Conservation (phyloP, 2,113 vertebrate species). For the Trichechus manatus region DNA sequence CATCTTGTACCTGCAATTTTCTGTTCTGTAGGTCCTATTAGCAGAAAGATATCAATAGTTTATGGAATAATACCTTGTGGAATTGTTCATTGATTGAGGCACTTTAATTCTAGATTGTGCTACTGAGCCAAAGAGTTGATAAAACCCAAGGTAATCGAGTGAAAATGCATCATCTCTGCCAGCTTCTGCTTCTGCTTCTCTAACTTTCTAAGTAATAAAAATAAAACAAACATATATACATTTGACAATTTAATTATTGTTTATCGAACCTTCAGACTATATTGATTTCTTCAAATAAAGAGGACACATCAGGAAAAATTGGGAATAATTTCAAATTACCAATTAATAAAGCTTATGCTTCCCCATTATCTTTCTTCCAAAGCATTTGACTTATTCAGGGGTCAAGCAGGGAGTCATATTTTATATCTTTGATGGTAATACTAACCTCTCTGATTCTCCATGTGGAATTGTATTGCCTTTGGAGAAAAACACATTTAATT, state of each 20-base stretch:
- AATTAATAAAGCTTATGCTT: neutral
- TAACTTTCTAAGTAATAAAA: neutral
- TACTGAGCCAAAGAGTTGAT: neutral
- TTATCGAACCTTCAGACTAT: neutral
- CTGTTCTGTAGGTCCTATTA: neutral
- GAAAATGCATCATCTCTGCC: neutral
- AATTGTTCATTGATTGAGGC: neutral
- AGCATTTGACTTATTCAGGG: neutral
- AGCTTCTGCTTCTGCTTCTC: neutral
- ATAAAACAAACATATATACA: neutral
- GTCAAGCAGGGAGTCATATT: neutral
- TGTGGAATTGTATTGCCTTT: neutral
- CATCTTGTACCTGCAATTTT: neutral
- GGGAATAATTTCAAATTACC: neutral
- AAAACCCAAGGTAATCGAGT: neutral
- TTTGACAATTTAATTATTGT: neutral
- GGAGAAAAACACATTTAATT: neutral
- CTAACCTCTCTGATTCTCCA: neutral
- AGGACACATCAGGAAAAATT: neutral
- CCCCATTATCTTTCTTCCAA: neutral
- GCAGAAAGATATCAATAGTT: neutral
- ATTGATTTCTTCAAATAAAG: neutral
- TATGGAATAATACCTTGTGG: rapidly evolving
- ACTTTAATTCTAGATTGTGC: neutral
- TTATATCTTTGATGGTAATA: neutral